A percentile compares a stretch with the other conserved stretches of the same genome.
phyloP scores from a whole-genome alignment of 2,888 invertebrate species.

The Netelia melanura region DNA sequence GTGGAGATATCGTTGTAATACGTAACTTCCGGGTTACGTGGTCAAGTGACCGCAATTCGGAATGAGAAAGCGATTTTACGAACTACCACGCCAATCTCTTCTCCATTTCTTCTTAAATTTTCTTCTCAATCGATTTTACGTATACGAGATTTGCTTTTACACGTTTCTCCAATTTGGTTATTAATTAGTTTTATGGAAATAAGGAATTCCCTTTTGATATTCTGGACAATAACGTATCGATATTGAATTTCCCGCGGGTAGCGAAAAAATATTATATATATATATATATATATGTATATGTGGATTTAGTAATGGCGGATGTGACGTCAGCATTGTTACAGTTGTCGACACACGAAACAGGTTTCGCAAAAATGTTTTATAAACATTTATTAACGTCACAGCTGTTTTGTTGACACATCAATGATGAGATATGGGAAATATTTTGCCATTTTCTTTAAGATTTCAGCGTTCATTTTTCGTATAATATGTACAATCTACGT shows the following conservation, averaged over 20 bases:
- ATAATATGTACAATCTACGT: neutral
- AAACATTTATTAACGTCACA: neutral
- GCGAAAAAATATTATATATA: too few relatives aligned
- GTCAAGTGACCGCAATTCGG: constrained; percentile 68
- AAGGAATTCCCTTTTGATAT: too few relatives aligned
- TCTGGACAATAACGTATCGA: neutral
- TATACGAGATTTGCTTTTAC: too few relatives aligned
- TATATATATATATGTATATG: neutral
- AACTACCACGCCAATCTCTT: constrained; percentile 15
- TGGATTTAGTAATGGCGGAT: neutral
- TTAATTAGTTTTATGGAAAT: too few relatives aligned
- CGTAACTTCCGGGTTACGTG: constrained; percentile 79
- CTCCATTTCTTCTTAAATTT: neutral
- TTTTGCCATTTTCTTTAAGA: neutral
- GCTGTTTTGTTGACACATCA: neutral
- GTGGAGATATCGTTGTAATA: constrained; percentile 75
- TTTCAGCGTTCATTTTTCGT: neutral
- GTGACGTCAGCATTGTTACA: neutral
- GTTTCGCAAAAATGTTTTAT: neutral
- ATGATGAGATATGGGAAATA: neutral
- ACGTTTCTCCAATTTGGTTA: too few relatives aligned
- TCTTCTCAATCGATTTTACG: neutral
- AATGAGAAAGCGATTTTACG: constrained; percentile 26
- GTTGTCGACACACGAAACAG: neutral
- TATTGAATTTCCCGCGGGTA: neutral